Evolutionary conservation across 2,113 vertebrate genomes (phyloP).

Genomic region (Muntiacus reevesi): DNA sequence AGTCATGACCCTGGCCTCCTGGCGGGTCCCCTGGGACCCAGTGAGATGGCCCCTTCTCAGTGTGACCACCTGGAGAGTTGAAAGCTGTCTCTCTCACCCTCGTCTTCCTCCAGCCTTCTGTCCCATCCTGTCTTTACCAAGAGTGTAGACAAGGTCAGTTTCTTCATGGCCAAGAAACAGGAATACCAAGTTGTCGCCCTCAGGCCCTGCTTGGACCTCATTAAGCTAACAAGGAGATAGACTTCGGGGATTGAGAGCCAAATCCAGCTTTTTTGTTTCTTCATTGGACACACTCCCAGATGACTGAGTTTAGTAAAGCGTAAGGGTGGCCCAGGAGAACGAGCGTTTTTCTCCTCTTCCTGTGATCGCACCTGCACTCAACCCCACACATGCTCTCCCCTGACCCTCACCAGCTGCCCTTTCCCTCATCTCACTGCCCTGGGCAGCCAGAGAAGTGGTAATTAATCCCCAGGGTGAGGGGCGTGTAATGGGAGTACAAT

Average conservation of each 20-base stretch:
- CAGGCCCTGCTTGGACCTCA: not conserved
- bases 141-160: rapidly evolving
- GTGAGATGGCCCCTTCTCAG: not conserved
- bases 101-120: not conserved
- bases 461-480: not conserved
- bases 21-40: not conserved
- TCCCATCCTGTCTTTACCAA: not conserved
- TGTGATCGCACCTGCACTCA: rapidly evolving
- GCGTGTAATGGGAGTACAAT: not conserved
- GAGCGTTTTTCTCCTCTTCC: not conserved
- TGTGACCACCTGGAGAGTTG: rapidly evolving
- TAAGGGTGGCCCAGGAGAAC: not conserved
- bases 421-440: not conserved
- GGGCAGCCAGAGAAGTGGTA: too few species aligned
- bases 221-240: not conserved
- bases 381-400: rapidly evolving
- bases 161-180: not conserved
- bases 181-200: not conserved
- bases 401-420: not conserved
- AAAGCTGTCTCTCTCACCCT: not conserved
- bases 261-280: not conserved
- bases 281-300: not conserved
- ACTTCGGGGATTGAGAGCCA: not conserved
- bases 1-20: not conserved
- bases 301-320: not conserved